These are phyloP conservation scores for Hycleus phaleratus DNA, from an alignment of 1,140 invertebrate genomes.

Conservation along the genomic window DNA sequence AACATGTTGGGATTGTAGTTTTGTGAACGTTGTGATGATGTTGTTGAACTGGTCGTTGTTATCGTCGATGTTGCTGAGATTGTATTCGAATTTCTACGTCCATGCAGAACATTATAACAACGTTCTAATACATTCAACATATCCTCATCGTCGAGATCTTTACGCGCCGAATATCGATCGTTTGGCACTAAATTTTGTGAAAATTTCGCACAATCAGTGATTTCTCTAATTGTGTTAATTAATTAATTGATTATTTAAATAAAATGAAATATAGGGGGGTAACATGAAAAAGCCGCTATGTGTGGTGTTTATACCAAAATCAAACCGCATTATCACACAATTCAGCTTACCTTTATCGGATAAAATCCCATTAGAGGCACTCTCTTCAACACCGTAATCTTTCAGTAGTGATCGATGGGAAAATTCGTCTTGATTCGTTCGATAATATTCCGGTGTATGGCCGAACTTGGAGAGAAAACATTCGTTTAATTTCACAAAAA, in stretches of 20 bases:
- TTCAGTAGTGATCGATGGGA: conserved; percentile 59
- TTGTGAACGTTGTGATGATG: conserved; percentile 45
- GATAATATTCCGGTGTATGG: conserved; percentile 66
- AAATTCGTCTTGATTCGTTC: conserved; percentile 58
- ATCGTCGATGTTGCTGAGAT: conserved; percentile 31
- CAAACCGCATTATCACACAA: neutral
- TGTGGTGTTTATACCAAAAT: neutral
- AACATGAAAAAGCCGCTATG: conserved; percentile 17
- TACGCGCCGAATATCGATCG: conserved; percentile 60
- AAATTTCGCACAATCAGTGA: no score
- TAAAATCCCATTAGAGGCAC: conserved; percentile 57
- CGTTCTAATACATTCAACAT: conserved; percentile 60
- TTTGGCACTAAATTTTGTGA: conserved; percentile 48
- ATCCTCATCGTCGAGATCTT: conserved; percentile 58
- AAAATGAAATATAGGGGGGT: neutral
- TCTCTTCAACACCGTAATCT: conserved; percentile 61
- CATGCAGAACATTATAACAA: conserved; percentile 59
- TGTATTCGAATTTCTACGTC: conserved; percentile 42
- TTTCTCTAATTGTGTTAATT: no score
- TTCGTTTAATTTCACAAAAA: neutral
- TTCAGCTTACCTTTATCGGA: conserved; percentile 61
- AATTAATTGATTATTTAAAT: neutral
- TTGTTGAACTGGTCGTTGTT: conserved; percentile 22
- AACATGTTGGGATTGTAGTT: conserved; percentile 38
- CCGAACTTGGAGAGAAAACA: conserved; percentile 50